These are phyloP conservation scores for Panulirus ornatus DNA, from an alignment of 1,140 invertebrate species.

Conservation along the genomic window DNA sequence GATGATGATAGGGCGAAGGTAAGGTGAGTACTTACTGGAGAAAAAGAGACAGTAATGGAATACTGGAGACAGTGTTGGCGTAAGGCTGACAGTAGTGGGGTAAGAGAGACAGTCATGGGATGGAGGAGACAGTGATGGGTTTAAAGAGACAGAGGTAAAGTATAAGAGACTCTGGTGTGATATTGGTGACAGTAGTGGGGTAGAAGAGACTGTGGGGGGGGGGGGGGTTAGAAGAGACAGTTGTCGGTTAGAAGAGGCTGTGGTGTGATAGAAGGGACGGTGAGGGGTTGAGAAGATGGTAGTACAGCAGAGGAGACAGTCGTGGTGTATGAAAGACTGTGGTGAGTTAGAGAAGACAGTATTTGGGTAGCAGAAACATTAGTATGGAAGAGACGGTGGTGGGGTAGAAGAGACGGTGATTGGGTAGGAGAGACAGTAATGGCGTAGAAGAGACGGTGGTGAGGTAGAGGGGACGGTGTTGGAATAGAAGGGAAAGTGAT, in stretches of 20 bases:
- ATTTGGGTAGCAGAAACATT: neutral
- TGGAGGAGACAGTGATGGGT: neutral
- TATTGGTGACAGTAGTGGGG: neutral
- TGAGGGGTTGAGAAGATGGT: neutral
- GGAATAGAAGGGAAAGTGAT: neutral
- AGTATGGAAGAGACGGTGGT: neutral
- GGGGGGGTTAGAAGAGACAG: neutral
- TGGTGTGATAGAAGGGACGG: neutral
- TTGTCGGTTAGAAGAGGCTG: neutral
- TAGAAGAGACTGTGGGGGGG: neutral
- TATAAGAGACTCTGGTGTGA: too few relatives aligned
- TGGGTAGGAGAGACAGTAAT: neutral
- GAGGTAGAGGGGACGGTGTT: too few relatives aligned
- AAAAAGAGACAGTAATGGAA: neutral
- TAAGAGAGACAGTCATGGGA: neutral
- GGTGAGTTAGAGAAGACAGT: neutral
- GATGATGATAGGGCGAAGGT: neutral
- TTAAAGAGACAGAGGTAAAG: neutral
- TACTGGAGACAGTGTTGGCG: neutral
- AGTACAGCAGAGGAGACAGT: neutral
- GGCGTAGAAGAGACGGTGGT: neutral
- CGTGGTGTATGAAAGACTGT: neutral
- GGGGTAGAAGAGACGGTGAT: neutral
- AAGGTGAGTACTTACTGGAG: neutral
- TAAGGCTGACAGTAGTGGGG: neutral